phyloP scores from a whole-genome alignment of 2,113 vertebrate species.

The Cavia porcellus region DNA sequence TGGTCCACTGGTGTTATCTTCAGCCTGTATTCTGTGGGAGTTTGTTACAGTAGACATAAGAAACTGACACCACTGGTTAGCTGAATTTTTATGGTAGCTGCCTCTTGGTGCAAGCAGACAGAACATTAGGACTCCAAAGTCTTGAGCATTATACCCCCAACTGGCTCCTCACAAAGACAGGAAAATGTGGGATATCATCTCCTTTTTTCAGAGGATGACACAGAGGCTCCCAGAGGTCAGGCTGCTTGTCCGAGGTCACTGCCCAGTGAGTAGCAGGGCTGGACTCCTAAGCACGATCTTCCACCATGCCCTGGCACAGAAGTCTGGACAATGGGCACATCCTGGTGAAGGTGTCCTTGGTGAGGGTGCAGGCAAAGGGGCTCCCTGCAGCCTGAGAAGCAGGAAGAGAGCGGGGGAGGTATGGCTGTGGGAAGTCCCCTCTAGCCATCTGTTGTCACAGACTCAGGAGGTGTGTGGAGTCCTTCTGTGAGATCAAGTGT shows the following conservation, averaged over 20 bases:
- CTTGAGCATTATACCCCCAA: not conserved
- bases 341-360: not conserved
- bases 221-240: not conserved
- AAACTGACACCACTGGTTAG: not conserved
- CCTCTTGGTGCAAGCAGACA: not conserved
- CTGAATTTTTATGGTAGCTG: not conserved
- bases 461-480: not conserved
- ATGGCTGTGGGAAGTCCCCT: not conserved
- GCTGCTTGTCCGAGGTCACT: not conserved
- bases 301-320: accelerated
- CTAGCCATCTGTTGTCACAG: not conserved
- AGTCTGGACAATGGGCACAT: accelerated
- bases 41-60: not conserved
- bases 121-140: not conserved
- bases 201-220: not conserved
- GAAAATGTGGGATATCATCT: not conserved
- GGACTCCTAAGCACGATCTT: not conserved
- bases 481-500: not conserved
- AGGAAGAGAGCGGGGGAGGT: not conserved
- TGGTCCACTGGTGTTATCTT: not conserved
- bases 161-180: not conserved
- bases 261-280: not conserved
- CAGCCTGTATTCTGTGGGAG: not conserved
- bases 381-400: not conserved
- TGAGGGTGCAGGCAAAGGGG: accelerated